phyloP scores from a whole-genome alignment of 1,140 invertebrate species.

The Neodiprion fabricii region DNA sequence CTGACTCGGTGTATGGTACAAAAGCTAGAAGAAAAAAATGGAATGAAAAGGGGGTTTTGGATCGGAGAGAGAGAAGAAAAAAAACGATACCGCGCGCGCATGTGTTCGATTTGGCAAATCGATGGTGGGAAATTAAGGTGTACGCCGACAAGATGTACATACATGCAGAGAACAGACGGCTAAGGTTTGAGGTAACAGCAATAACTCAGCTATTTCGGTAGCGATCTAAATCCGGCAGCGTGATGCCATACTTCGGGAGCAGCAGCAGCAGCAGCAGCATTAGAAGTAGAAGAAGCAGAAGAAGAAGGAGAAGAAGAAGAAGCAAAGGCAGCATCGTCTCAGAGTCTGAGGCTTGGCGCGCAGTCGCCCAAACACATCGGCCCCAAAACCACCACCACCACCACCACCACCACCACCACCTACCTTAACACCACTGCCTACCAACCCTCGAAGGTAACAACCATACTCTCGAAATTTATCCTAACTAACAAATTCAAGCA shows the following conservation, averaged over 20 bases:
- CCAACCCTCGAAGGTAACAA: slow-evolving; percentile 47
- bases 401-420: not conserved
- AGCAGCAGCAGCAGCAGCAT: not conserved
- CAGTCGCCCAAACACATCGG: slow-evolving; percentile 51
- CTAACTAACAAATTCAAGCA: no score
- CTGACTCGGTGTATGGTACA: no score
- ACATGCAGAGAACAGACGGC: not conserved
- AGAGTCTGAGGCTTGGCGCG: slow-evolving; percentile 34
- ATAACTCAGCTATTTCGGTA: slow-evolving; percentile 57
- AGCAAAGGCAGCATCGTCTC: slow-evolving; percentile 6
- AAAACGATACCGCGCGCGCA: no score
- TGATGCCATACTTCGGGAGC: slow-evolving; percentile 54
- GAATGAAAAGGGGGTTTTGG: no score
- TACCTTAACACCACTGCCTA: slow-evolving; percentile 29
- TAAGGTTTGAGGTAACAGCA: slow-evolving; percentile 48
- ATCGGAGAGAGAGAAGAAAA: no score
- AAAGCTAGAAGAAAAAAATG: no score
- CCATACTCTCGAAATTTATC: no score
- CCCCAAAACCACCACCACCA: slow-evolving; percentile 41
- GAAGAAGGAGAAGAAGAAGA: slow-evolving; percentile 29
- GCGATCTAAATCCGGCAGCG: slow-evolving; percentile 52
- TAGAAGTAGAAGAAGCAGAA: slow-evolving; percentile 24
- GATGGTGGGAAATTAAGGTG: slow-evolving; percentile 35
- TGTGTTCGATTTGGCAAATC: not conserved
- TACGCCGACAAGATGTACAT: slow-evolving; percentile 20